Evolutionary conservation across 2,888 invertebrate species (phyloP).

Genomic region (Rutpela maculata): DNA sequence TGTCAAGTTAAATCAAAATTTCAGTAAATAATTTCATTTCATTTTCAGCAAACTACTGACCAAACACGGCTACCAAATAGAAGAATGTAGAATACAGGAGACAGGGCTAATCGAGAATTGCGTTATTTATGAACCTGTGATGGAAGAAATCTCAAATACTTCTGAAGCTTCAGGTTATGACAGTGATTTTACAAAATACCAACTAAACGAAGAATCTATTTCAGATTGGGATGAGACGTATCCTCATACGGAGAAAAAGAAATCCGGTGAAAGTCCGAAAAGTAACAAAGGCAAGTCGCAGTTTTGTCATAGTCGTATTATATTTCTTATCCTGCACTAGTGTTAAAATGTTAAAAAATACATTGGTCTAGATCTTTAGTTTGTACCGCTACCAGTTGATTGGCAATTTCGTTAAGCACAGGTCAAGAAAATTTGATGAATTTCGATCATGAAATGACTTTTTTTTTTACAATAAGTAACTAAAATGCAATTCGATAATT

Average conservation of each 20-base stretch:
- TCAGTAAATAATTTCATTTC: slow-evolving; percentile 43
- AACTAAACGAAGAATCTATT: slow-evolving; percentile 51
- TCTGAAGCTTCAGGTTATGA: slow-evolving; percentile 58
- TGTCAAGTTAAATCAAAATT: slow-evolving; percentile 44
- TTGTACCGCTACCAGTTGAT: too few species aligned
- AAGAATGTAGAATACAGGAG: slow-evolving; percentile 66
- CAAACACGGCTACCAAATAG: slow-evolving; percentile 64
- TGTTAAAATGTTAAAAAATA: not conserved
- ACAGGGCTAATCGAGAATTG: slow-evolving; percentile 62
- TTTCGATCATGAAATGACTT: too few species aligned
- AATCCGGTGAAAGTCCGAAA: not conserved
- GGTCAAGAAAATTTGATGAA: too few species aligned
- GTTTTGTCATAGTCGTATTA: not conserved
- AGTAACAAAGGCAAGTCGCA: slow-evolving; percentile 28
- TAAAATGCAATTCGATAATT: too few species aligned
- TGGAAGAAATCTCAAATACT: slow-evolving; percentile 46
- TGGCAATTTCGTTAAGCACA: too few species aligned
- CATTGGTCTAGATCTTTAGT: too few species aligned
- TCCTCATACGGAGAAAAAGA: slow-evolving; percentile 9
- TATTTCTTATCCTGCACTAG: not conserved
- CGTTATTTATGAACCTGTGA: slow-evolving; percentile 64
- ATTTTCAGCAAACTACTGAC: slow-evolving; percentile 64
- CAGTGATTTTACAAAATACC: slow-evolving; percentile 50
- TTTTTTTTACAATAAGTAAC: too few species aligned
- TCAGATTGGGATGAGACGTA: slow-evolving; percentile 61